Percentiles rank a stretch among this genome's conserved stretches.
These are phyloP conservation scores for Lota lota DNA, from an alignment of 2,113 vertebrate genomes.

Conservation along the genomic window DNA sequence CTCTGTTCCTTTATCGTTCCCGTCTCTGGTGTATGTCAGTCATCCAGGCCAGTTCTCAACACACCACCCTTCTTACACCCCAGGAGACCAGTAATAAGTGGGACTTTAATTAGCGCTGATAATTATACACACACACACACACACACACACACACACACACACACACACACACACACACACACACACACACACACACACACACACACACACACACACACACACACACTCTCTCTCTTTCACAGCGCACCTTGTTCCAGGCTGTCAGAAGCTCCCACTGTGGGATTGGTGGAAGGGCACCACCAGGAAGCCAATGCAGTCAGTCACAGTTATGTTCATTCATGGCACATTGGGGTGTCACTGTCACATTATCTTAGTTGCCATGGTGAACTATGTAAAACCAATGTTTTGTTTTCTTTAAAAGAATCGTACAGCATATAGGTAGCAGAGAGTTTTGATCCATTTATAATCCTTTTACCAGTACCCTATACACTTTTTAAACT, in stretches of 20 bases:
- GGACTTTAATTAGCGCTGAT: slow-evolving; percentile 68
- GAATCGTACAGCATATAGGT: too few species aligned
- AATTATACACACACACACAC: slow-evolving; percentile 52
- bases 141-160: slow-evolving; percentile 3
- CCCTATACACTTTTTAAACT: too few species aligned
- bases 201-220: not conserved
- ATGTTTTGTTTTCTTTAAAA: too few species aligned
- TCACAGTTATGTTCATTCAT: too few species aligned
- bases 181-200: not conserved
- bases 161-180: not conserved
- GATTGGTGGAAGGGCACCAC: too few species aligned
- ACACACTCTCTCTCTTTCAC: slow-evolving; percentile 17
- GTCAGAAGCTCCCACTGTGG: too few species aligned
- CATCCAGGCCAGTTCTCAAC: slow-evolving; percentile 48
- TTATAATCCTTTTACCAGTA: too few species aligned
- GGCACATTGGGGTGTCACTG: too few species aligned
- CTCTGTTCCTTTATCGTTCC: not conserved
- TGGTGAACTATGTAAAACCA: too few species aligned
- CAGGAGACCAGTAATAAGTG: slow-evolving; percentile 58
- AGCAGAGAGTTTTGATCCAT: too few species aligned
- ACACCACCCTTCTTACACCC: slow-evolving; percentile 32
- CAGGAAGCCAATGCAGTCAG: too few species aligned
- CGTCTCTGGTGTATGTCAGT: slow-evolving; percentile 42
- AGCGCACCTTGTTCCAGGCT: slow-evolving; percentile 15
- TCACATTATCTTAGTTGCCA: too few species aligned